These are phyloP conservation scores for Hemiscyllium ocellatum DNA, from an alignment of 2,113 vertebrate genomes.

Conservation along the genomic window DNA sequence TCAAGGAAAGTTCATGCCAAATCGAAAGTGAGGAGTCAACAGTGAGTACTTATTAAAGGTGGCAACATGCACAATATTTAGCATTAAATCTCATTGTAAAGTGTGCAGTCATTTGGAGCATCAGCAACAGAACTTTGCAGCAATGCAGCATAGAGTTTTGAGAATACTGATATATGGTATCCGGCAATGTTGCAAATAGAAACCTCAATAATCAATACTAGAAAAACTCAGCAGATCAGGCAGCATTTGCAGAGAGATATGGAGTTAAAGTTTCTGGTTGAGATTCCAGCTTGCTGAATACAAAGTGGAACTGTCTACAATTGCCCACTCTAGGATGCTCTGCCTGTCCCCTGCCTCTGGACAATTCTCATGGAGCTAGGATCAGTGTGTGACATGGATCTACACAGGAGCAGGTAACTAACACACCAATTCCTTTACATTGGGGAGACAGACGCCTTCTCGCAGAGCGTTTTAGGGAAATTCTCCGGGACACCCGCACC, in stretches of 20 bases:
- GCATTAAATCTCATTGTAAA: neutral
- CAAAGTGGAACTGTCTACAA: neutral
- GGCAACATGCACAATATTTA: neutral
- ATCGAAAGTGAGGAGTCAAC: neutral
- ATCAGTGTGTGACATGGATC: too few species aligned
- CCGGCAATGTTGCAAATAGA: neutral
- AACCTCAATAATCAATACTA: too few species aligned
- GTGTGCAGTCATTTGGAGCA: neutral
- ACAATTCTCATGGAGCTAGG: too few species aligned
- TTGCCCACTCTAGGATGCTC: neutral
- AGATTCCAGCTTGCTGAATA: neutral
- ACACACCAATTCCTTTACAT: too few species aligned
- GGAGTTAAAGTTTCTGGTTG: too few species aligned
- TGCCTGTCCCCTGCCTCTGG: too few species aligned
- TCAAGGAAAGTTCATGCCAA: constrained; percentile 15
- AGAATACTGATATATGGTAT: neutral
- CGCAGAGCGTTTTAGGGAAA: too few species aligned
- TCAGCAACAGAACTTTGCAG: neutral
- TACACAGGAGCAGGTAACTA: too few species aligned
- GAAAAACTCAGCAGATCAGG: too few species aligned
- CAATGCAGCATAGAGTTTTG: neutral
- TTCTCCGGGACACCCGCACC: too few species aligned
- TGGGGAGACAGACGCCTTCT: too few species aligned
- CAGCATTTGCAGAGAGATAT: too few species aligned
- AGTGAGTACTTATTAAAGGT: constrained; percentile 15